phyloP scores from a whole-genome alignment of 2,888 invertebrate species.

The Trissonchulus latispiculum region DNA sequence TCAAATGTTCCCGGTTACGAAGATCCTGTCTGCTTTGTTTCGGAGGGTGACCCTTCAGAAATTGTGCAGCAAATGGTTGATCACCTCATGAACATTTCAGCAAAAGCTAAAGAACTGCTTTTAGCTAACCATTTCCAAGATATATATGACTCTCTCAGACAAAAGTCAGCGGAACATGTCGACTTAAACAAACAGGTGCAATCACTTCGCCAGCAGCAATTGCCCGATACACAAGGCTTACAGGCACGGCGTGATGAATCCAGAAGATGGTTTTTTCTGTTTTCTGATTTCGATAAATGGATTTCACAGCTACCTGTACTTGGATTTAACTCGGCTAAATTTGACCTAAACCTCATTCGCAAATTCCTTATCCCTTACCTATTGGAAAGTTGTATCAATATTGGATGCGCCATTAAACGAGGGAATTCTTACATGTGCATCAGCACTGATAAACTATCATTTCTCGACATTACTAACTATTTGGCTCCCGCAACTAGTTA shows the following conservation, averaged over 20 bases:
- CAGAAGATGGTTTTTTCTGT: too few relatives aligned
- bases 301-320: neutral
- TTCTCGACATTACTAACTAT: slow-evolving; percentile 12
- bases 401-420: neutral
- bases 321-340: slow-evolving; percentile 12
- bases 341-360: slow-evolving; percentile 11
- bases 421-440: neutral
- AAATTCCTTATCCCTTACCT: neutral
- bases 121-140: too few relatives aligned
- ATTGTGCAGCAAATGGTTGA: neutral
- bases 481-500: slow-evolving; percentile 2
- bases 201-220: too few relatives aligned
- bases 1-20: slow-evolving; percentile 1
- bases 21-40: neutral
- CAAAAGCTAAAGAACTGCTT: too few relatives aligned
- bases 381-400: neutral
- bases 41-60: neutral
- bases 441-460: neutral
- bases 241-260: too few relatives aligned
- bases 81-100: neutral
- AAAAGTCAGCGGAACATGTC: too few relatives aligned
- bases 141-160: too few relatives aligned
- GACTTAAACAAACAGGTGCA: too few relatives aligned
- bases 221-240: too few relatives aligned
- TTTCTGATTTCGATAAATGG: neutral